Base-by-base conservation (phyloP, 2,888 invertebrate genomes). In the Xanthia togata region DNA sequence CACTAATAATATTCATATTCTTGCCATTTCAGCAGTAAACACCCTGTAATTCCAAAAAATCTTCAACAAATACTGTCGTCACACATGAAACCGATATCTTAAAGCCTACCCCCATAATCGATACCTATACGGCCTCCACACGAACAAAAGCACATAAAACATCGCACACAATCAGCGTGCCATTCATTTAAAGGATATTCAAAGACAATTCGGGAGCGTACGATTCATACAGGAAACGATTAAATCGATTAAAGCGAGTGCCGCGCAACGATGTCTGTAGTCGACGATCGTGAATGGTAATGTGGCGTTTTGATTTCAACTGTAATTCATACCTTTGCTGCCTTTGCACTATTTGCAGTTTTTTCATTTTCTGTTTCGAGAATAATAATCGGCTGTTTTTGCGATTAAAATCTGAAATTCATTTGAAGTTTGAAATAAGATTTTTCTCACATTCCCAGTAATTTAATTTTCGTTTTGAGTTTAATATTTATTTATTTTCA, bases 191-290 rank as follows among this genome's bases (percentile, higher is more conserved):
- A 73, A 73, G 75, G 86, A 82, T 83, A 85, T 84, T 85, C 83
- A 84, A 86, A 75, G 83, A 86, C 83, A 82, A 84, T 86, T 84
- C 71, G 86, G 68, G 55, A 80, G 38, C 83, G 70, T 78, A 69
- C 82, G 72, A 82, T 80, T 87, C 85, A 83, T 85, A 81, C 81
- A 87, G 89, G 90, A 90, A 91, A 69, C 88, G 87, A 91, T 91
- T 90, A 90, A 89, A 90, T 85, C 90, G 87, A 89, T 89, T 91
- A 88, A 89, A 90, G 76, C 90, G 88, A 89, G 87, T 89, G 89
- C 79, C 82, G 82, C 79, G 85, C 87, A 88, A 82, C 84, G 87
- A 90, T 86, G 82, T 82, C 84, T 82, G 85, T 88, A 86, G 89
- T 89, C 87, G 84, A 60, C 75, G 77, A 82, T 79, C 82, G 71